phyloP scores from a whole-genome alignment of 1,140 invertebrate genomes.

The Leptonema lineaticorne region DNA sequence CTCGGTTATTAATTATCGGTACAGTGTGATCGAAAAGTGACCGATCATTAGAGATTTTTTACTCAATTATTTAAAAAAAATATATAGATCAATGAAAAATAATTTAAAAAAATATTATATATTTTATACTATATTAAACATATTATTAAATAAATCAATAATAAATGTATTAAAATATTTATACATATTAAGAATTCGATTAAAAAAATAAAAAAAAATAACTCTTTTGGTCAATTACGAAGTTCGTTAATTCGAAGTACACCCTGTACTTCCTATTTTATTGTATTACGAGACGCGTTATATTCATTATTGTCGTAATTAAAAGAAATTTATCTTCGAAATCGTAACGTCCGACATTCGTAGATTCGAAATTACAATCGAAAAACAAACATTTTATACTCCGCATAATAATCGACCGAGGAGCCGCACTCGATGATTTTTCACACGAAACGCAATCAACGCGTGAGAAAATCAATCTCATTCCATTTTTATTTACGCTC shows the following conservation, averaged over 20 bases:
- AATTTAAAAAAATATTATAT: too few relatives aligned
- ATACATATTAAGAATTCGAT: not conserved
- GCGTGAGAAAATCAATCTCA: conserved; percentile 15
- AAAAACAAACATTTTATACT: not conserved
- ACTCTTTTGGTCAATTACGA: not conserved
- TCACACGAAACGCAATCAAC: conserved; percentile 14
- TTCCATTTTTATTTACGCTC: not conserved
- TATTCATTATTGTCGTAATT: not conserved
- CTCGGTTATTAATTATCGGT: not conserved
- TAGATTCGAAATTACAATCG: not conserved
- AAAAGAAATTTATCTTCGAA: conserved; percentile 1
- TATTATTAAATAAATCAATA: too few relatives aligned
- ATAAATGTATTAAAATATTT: too few relatives aligned
- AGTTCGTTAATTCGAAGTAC: too few relatives aligned
- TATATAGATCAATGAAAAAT: too few relatives aligned
- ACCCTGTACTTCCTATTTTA: too few relatives aligned
- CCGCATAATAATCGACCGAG: conserved; percentile 2
- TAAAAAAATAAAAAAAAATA: not conserved
- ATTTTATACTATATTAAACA: too few relatives aligned
- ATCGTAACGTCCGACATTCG: not conserved
- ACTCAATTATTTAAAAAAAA: too few relatives aligned
- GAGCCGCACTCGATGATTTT: conserved; percentile 13
- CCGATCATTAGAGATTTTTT: too few relatives aligned
- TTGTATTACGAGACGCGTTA: not conserved
- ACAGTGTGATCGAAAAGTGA: too few relatives aligned